Evolutionary conservation across 2,888 invertebrate species (phyloP).

Genomic region (Sinohyriopsis cumingii): DNA sequence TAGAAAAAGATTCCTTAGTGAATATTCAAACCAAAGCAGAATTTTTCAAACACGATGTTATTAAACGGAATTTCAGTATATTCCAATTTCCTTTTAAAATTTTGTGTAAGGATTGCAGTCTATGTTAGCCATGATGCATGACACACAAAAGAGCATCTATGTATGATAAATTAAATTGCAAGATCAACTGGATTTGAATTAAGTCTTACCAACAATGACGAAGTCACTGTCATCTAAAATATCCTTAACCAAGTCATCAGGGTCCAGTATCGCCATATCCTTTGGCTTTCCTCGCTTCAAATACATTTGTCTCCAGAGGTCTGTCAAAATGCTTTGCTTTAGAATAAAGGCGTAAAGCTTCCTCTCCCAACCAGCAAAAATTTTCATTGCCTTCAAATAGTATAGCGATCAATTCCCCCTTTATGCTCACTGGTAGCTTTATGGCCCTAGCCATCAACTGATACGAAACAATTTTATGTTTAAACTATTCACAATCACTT

Average conservation of each 20-base stretch:
- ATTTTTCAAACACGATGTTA: too few relatives aligned
- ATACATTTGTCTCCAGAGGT: slow-evolving; percentile 57
- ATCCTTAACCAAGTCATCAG: slow-evolving; percentile 75
- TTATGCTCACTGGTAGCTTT: slow-evolving; percentile 76
- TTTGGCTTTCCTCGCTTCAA: slow-evolving; percentile 76
- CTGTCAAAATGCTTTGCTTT: slow-evolving; percentile 66
- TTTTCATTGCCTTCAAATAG: slow-evolving; percentile 74
- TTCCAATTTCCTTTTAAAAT: too few relatives aligned
- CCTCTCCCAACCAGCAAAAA: slow-evolving; percentile 76
- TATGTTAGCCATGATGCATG: too few relatives aligned
- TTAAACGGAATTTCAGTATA: too few relatives aligned
- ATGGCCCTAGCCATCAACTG: slow-evolving; percentile 65
- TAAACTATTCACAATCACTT: too few relatives aligned
- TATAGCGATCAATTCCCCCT: slow-evolving; percentile 77
- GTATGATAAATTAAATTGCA: too few relatives aligned
- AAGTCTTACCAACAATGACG: slow-evolving; percentile 75
- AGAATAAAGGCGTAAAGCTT: slow-evolving; percentile 73
- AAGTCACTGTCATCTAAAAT: slow-evolving; percentile 79
- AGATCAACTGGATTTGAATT: too few relatives aligned
- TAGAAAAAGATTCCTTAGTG: too few relatives aligned
- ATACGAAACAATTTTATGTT: too few relatives aligned
- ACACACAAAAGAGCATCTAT: too few relatives aligned
- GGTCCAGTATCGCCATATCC: slow-evolving; percentile 78
- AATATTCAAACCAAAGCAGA: too few relatives aligned
- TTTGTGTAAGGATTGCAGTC: too few relatives aligned